phyloP scores from a whole-genome alignment of 2,797 vertebrate species.

The Mus minutoides region DNA sequence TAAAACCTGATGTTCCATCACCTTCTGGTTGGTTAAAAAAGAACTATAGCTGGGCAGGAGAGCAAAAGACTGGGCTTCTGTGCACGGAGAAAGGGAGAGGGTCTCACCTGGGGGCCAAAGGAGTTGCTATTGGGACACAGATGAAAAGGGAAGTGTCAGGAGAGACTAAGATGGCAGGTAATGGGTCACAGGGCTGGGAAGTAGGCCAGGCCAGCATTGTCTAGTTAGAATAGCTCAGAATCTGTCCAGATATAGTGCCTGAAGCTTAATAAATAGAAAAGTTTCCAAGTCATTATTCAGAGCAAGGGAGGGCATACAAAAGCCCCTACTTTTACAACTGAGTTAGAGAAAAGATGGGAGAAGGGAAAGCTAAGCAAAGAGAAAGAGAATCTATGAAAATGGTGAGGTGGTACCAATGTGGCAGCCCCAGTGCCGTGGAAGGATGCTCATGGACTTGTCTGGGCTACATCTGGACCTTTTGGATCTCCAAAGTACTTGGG shows the following conservation, averaged over 20 bases:
- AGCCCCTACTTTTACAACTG: neutral
- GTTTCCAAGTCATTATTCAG: neutral
- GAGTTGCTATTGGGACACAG: neutral
- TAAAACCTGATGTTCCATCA: neutral
- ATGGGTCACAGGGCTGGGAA: neutral
- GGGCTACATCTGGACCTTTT: neutral
- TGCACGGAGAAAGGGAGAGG: neutral
- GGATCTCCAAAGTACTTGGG: neutral
- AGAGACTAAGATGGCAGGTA: neutral
- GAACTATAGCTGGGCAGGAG: neutral
- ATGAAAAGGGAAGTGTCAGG: neutral
- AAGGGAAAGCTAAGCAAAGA: neutral
- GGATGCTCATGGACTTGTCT: neutral
- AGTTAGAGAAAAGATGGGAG: conserved; percentile 5
- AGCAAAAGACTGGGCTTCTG: neutral
- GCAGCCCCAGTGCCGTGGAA: neutral
- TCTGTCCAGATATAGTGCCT: neutral
- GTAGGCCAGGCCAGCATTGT: neutral
- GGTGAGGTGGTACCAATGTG: neutral
- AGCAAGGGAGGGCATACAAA: neutral
- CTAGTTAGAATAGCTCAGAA: neutral
- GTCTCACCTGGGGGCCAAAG: neutral
- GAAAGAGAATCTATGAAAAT: neutral
- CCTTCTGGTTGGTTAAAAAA: neutral
- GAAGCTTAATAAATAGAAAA: neutral